Conservation (phyloP, 2,888 invertebrate species). For the Sminthurides aquaticus region DNA sequence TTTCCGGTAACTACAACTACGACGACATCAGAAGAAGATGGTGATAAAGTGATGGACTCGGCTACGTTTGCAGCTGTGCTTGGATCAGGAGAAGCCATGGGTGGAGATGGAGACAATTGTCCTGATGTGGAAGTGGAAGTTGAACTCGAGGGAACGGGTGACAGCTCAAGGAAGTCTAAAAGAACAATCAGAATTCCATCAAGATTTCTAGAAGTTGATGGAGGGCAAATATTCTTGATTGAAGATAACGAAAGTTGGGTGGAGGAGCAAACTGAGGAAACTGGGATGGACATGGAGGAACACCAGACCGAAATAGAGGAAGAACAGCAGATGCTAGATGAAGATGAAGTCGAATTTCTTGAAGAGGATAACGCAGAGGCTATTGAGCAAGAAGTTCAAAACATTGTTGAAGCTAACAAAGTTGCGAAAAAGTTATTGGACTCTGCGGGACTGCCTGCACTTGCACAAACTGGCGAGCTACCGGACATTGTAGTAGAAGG, state of each 20-base stretch:
- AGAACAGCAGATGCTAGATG: background rate
- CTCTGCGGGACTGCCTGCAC: background rate
- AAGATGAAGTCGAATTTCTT: slow-evolving; percentile 2
- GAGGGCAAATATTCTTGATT: background rate
- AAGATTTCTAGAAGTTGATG: background rate
- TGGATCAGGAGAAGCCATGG: background rate
- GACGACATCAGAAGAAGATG: slow-evolving; percentile 1
- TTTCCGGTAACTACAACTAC: background rate
- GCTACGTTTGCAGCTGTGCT: background rate
- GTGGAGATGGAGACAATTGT: slow-evolving; percentile 2
- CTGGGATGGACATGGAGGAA: background rate
- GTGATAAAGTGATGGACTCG: background rate
- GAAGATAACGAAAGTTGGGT: background rate
- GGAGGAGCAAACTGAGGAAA: background rate
- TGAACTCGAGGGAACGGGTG: slow-evolving; percentile 2
- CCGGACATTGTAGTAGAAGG: background rate
- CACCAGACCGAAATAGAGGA: background rate
- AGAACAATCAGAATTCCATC: background rate
- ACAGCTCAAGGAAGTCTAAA: background rate
- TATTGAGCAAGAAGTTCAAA: slow-evolving; percentile 1
- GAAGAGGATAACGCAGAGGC: slow-evolving; percentile 3
- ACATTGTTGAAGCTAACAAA: background rate
- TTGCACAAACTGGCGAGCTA: background rate
- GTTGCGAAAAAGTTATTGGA: slow-evolving; percentile 1
- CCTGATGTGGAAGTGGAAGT: slow-evolving; percentile 3